Base-by-base conservation (phyloP, 2,888 invertebrate species). In the Anticlea derivata region DNA sequence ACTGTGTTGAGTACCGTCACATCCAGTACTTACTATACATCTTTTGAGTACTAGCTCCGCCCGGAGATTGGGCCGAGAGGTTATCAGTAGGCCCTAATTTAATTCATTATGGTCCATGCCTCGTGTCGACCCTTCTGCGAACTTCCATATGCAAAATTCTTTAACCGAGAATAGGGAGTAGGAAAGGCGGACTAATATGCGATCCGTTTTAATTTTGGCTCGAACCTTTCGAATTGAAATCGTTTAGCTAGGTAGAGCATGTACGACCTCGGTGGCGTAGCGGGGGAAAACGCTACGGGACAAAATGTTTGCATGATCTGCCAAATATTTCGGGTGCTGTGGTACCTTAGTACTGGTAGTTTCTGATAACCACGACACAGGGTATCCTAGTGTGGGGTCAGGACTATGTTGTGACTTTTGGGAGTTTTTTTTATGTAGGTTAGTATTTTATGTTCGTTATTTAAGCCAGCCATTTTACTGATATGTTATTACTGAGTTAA, bases 11-110 rank as follows among this genome's bases (percentile, higher is more conserved):
- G n/a, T n/a, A n/a, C 17, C 4, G 35, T 24, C 41, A 13, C 22
- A 45, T 77, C 74, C 60, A 76, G 70, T 57, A 24, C 50, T 61
- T 61, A 70, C 66, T 57, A 45, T 58, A 72, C 55, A 57, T 38
- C 39, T 63, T 60, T 68, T 65, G 66, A 63, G 65, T 26, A 17
- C 50, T 50, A 29, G 45, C 22, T 34, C 62, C 61, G 60, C 56
- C 59, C 70, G 70, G 78, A 83, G 80, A 82, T 83, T 83, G 78
- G 67, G 77, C 65, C 65, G 70, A 80, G 76, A 83, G 84, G 86
- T 86, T 86, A 87, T 86, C 86, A 84, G 78, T 70, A 66, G 78
- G 72, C 75, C 80, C 83, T 86, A 87, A 88, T 86, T 87, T 86
- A 88, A 87, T 88, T 88, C 84, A 88, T 88, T 86, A 84, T 74